phyloP scores from a whole-genome alignment of 64 coral and sea anemone species.

The Orbicella faveolata region DNA sequence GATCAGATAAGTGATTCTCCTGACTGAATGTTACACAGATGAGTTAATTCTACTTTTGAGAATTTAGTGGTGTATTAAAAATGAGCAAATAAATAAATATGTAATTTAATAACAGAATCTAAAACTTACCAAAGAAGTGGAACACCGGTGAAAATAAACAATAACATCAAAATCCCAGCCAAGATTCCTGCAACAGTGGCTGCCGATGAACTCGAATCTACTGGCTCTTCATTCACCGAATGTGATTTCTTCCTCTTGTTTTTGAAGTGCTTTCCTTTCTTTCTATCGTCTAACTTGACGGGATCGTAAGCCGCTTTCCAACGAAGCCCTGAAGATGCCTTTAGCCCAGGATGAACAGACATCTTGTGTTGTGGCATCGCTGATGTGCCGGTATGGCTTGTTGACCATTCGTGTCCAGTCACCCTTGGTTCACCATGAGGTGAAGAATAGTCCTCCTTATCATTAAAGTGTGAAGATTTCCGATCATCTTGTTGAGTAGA shows the following conservation, averaged over 20 bases:
- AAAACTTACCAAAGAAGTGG: too few species aligned
- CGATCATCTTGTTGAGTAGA: neutral
- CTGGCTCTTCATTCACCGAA: neutral
- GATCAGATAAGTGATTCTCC: too few species aligned
- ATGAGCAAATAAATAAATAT: too few species aligned
- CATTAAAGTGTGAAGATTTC: neutral
- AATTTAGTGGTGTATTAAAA: too few species aligned
- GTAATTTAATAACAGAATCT: too few species aligned
- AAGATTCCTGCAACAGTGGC: conserved; percentile 11
- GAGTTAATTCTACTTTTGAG: too few species aligned
- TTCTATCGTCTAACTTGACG: neutral
- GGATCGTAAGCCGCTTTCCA: neutral
- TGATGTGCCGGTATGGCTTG: neutral
- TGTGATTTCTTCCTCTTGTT: neutral
- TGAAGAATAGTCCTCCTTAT: neutral
- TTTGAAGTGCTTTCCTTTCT: neutral
- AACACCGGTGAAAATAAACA: too few species aligned
- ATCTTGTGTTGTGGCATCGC: neutral
- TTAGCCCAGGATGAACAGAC: neutral
- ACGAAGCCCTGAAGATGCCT: neutral
- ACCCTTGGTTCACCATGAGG: neutral
- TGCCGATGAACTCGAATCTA: neutral
- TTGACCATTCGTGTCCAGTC: neutral
- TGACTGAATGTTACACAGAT: too few species aligned
- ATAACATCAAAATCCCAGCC: too few species aligned